Conservation (phyloP, 37 sponge, comb jelly and placozoan genomes). For the Haliclona indistincta region DNA sequence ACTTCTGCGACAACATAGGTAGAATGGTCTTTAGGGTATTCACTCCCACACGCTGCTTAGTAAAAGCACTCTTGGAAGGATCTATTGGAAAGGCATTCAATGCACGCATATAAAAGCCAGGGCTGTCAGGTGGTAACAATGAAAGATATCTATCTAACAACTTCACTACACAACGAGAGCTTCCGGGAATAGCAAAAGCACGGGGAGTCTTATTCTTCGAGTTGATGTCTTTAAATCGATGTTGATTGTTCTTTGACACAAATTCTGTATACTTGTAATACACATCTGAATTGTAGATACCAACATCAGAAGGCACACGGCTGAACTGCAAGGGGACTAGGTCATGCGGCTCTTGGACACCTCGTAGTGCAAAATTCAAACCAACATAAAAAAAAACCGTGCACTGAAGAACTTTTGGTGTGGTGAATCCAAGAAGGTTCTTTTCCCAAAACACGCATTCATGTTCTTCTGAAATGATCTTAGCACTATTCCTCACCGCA, state of each 20-base stretch:
- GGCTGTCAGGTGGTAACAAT: conserved; percentile 22
- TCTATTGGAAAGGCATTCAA: conserved; percentile 19
- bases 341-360: conserved; percentile 38
- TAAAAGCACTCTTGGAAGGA: conserved; percentile 16
- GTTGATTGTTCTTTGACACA: conserved; percentile 42
- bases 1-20: conserved; percentile 6
- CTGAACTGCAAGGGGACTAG: no score
- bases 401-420: conserved; percentile 22
- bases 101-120: conserved; percentile 42
- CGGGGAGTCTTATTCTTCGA: conserved; percentile 2
- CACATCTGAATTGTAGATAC: no score
- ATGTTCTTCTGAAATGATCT: conserved; percentile 29
- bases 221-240: conserved; percentile 50
- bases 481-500: conserved; percentile 25
- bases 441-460: conserved; percentile 42
- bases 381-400: conserved; percentile 30
- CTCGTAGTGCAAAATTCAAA: conserved; percentile 42
- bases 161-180: conserved; percentile 10
- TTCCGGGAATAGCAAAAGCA: conserved; percentile 28
- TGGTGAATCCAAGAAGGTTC: conserved; percentile 2
- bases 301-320: no score
- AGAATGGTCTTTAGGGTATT: conserved; percentile 32
- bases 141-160: conserved; percentile 28
- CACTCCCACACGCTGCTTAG: conserved; percentile 19
- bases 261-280: conserved; percentile 29